Evolutionary conservation across 1,140 invertebrate species (phyloP).

Genomic region (Lineus longissimus): DNA sequence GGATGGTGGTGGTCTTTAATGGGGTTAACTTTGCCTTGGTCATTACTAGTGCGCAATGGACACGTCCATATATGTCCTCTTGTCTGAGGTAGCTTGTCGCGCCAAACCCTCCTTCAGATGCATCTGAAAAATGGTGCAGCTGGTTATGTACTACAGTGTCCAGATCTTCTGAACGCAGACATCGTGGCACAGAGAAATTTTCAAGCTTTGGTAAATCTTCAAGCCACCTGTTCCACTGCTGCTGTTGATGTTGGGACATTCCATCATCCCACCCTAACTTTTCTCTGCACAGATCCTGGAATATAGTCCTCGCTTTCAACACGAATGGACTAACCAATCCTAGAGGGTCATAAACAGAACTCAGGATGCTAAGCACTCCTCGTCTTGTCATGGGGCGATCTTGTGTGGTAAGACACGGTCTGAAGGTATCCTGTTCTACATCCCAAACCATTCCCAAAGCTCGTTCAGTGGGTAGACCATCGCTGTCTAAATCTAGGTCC

Average conservation of each 20-base stretch:
- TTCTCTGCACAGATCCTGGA: constrained; percentile 13
- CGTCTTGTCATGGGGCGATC: neutral
- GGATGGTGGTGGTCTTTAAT: too few relatives aligned
- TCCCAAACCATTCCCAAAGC: constrained; percentile 11
- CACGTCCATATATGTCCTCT: neutral
- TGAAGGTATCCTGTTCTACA: constrained; percentile 12
- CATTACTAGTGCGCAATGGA: constrained; percentile 11
- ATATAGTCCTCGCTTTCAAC: constrained; percentile 11
- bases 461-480: neutral
- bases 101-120: constrained; percentile 10
- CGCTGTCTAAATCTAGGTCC: neutral
- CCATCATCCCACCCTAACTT: constrained; percentile 19
- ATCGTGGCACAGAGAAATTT: constrained; percentile 1
- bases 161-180: constrained; percentile 6
- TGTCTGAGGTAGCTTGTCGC: constrained; percentile 8
- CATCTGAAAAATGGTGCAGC: constrained; percentile 17
- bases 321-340: constrained; percentile 14
- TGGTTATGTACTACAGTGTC: neutral
- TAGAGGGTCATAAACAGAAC: constrained; percentile 19
- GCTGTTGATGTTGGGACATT: neutral
- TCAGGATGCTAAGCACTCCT: constrained; percentile 11
- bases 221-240: constrained; percentile 8
- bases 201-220: constrained; percentile 6
- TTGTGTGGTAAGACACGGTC: neutral
- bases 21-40: constrained; percentile 12